Percentiles rank a stretch among this genome's conserved stretches.
Evolutionary conservation across 2,888 invertebrate genomes (phyloP).

Genomic region (Sesamia inferens): DNA sequence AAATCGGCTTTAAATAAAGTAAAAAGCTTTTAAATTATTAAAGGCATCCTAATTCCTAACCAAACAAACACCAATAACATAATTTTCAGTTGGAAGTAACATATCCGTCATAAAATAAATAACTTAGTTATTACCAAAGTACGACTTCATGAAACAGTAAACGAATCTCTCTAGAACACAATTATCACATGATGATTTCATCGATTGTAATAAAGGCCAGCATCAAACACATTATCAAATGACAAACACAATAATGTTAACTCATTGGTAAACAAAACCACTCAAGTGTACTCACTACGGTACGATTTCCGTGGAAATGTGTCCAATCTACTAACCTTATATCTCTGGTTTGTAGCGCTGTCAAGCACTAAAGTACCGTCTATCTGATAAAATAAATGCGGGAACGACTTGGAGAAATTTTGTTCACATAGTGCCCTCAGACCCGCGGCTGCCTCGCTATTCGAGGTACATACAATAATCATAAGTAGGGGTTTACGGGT

Average conservation of each 20-base stretch:
- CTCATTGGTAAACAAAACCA: slow-evolving; percentile 27
- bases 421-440: slow-evolving; percentile 29
- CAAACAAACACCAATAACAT: neutral
- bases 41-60: neutral
- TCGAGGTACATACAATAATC: slow-evolving; percentile 53
- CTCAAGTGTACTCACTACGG: slow-evolving; percentile 33
- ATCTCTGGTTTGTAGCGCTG: slow-evolving; percentile 26
- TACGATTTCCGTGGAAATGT: slow-evolving; percentile 31
- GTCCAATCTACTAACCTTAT: slow-evolving; percentile 22
- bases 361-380: slow-evolving; percentile 43
- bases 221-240: slow-evolving; percentile 18
- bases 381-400: slow-evolving; percentile 51
- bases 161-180: slow-evolving; percentile 27
- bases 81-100: slow-evolving; percentile 7
- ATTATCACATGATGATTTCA: slow-evolving; percentile 27
- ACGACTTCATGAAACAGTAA: slow-evolving; percentile 12
- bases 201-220: slow-evolving; percentile 10
- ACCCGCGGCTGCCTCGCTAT: slow-evolving; percentile 35
- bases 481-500: slow-evolving; percentile 52
- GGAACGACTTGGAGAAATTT: slow-evolving; percentile 46
- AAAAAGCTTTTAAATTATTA: no score
- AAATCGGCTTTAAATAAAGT: neutral
- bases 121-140: neutral
- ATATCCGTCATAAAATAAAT: neutral
- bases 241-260: slow-evolving; percentile 1